These are phyloP conservation scores for Synergus umbraculus DNA, from an alignment of 2,888 invertebrate genomes.

Conservation along the genomic window DNA sequence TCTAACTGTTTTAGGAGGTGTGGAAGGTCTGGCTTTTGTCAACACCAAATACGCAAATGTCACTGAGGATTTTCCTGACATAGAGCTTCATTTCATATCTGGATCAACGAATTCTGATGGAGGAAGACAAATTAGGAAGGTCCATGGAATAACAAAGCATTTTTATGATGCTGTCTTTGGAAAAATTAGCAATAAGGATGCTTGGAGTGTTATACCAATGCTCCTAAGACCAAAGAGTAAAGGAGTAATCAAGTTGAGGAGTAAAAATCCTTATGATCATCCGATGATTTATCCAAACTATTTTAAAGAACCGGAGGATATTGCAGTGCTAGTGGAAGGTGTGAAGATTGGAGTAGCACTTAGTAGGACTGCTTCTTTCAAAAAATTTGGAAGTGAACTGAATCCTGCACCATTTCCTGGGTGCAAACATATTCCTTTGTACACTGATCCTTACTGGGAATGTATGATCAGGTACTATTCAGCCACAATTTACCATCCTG, in stretches of 20 bases:
- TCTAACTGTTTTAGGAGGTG: conserved; percentile 91
- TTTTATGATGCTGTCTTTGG: conserved; percentile 88
- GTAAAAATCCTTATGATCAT: conserved; percentile 90
- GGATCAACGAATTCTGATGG: conserved; percentile 93
- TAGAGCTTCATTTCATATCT: conserved; percentile 93
- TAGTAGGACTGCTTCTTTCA: conserved; percentile 88
- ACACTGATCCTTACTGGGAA: conserved; percentile 90
- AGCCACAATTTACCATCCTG: conserved; percentile 91
- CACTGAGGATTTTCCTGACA: conserved; percentile 90
- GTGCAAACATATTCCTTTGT: conserved; percentile 83
- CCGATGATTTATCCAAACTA: conserved; percentile 96
- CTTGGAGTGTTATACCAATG: conserved; percentile 92
- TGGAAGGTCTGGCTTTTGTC: conserved; percentile 93
- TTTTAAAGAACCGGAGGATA: conserved; percentile 88
- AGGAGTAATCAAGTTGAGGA: conserved; percentile 89
- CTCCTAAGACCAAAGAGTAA: conserved; percentile 89
- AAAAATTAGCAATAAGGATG: conserved; percentile 87
- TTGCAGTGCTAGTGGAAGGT: conserved; percentile 89
- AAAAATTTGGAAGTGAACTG: conserved; percentile 85
- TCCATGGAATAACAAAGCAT: conserved; percentile 86
- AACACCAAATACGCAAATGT: conserved; percentile 91
- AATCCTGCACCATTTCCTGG: conserved; percentile 87
- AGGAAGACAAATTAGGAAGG: conserved; percentile 88
- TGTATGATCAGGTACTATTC: conserved; percentile 90
- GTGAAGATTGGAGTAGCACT: conserved; percentile 90